Percentiles rank a stretch among this genome's conserved stretches.
Evolutionary conservation across 2,113 vertebrate genomes (phyloP).

Genomic region (Rynchops niger): DNA sequence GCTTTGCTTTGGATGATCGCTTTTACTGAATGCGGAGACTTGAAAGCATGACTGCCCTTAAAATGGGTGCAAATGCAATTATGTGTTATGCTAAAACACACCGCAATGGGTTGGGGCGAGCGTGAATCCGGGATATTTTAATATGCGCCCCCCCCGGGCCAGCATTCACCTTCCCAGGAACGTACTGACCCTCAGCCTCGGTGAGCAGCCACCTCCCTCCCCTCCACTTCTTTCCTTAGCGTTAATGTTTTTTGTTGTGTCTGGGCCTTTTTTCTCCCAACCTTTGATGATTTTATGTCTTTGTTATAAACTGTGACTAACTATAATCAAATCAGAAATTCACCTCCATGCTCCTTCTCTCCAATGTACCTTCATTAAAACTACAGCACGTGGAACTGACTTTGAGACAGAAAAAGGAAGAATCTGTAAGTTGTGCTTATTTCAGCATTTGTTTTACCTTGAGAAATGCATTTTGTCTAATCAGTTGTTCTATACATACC

Average conservation of each 20-base stretch:
- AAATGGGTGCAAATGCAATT: neutral
- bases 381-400: neutral
- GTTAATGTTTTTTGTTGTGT: fast-evolving
- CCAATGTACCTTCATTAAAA: neutral
- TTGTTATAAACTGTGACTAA: neutral
- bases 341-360: neutral
- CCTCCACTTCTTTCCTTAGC: neutral
- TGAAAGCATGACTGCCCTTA: neutral
- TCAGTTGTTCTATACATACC: neutral
- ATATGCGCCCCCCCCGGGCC: fast-evolving
- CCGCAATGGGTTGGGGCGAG: fast-evolving
- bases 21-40: neutral
- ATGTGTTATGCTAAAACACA: neutral
- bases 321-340: neutral
- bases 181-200: fast-evolving
- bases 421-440: neutral
- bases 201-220: neutral
- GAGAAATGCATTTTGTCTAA: neutral
- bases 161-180: neutral
- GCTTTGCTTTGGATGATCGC: neutral
- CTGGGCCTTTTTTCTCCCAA: neutral
- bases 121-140: neutral
- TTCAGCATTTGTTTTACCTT: neutral
- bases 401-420: neutral
- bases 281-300: neutral